Evolutionary conservation across 2,888 invertebrate genomes (phyloP).

Genomic region (Aromia moschata): DNA sequence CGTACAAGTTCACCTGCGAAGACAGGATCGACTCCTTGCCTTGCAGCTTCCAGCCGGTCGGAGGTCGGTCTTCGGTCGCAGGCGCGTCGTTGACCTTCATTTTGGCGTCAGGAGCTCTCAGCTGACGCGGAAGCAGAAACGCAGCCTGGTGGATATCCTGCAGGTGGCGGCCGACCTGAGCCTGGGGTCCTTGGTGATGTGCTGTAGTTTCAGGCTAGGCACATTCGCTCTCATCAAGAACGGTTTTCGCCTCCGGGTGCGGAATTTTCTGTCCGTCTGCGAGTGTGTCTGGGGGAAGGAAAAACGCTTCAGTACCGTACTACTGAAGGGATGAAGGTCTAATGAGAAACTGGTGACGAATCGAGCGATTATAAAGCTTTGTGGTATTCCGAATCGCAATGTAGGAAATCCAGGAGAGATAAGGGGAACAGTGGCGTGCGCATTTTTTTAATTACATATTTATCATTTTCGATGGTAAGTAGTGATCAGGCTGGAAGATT

Average conservation of each 20-base stretch:
- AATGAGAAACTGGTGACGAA: background rate
- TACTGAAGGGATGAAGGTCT: background rate
- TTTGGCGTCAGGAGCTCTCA: background rate
- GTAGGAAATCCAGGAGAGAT: background rate
- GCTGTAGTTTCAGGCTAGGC: slow-evolving; percentile 2
- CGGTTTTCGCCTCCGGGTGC: background rate
- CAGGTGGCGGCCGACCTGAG: slow-evolving; percentile 2
- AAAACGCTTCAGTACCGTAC: background rate
- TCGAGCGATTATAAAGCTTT: background rate
- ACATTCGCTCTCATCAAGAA: slow-evolving; percentile 16
- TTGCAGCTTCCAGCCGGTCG: slow-evolving; percentile 29
- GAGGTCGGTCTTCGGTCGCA: background rate
- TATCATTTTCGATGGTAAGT: too few species aligned
- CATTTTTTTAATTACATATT: too few species aligned
- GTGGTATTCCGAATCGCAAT: background rate
- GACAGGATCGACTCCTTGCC: slow-evolving; percentile 43
- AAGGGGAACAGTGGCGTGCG: background rate
- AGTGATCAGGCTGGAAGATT: too few species aligned
- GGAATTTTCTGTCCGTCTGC: background rate
- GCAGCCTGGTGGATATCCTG: slow-evolving; percentile 1
- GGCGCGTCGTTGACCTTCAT: background rate
- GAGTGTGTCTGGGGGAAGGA: background rate
- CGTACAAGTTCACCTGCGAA: slow-evolving; percentile 41
- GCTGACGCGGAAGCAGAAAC: slow-evolving; percentile 4
- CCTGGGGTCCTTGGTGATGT: slow-evolving; percentile 14